Evolutionary conservation across 2,797 vertebrate species (phyloP), one percentile per base, ranked within the genome.

Genomic region (Echiichthys vipera): DNA sequence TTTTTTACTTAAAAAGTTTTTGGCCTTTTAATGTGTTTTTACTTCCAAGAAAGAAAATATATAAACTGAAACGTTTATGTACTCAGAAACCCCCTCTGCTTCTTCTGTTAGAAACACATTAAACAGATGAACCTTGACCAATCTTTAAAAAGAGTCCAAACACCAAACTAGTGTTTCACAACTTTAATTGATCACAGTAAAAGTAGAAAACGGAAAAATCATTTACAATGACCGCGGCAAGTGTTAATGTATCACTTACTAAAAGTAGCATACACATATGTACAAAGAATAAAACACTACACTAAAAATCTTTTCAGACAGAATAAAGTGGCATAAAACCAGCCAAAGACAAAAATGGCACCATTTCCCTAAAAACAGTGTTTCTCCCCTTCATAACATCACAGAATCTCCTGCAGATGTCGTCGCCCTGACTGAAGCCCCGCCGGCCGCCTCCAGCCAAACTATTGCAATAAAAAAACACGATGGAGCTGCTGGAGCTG

Each of bases 181-280:
- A 77, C 32, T 88, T 94, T 94, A 85, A 90, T 93, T 86, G 88
- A 88, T 90, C 87, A 86, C 86, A 87, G 74, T 84, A 83, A 87
- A 87, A 88, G 32, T 84, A 86, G 58, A 85, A 92, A 88, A 73
- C 34, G 74, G 64, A 70, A 68, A 71, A 79, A 63, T 40, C 72
- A 91, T 84, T 90, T 86, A 88, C 85, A 87, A 81, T 78, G 72
- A 89, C 62, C 57, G 49, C 69, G 74, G 75, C 76, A 74, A 81
- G 83, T 66, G 75, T 78, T 61, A 59, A 53, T 4, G 9, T 15
- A 5, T 55, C 78, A 86, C 80, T 87, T 14, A 54, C 75, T 50
- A 46, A n/a, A n/a, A 77, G 76, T 18, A 81, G 77, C 78, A 64
- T 79, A 81, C 53, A 85, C 78, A 87, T 95, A 93, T 95, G 92